phyloP scores from a whole-genome alignment of 2,113 vertebrate species.

The Cinclus cinclus region DNA sequence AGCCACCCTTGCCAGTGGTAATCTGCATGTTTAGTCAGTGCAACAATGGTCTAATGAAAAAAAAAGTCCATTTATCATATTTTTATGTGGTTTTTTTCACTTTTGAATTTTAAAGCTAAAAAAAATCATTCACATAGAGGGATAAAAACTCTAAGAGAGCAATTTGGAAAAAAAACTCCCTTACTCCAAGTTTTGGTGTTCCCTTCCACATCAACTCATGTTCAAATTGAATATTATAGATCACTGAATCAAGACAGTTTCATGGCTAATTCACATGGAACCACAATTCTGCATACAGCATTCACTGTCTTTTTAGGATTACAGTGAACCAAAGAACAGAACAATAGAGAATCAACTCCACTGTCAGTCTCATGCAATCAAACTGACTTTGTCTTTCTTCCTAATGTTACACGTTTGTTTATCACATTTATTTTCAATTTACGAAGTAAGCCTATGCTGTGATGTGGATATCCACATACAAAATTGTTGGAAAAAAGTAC shows the following conservation, averaged over 20 bases:
- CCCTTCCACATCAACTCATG: neutral
- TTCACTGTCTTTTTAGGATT: neutral
- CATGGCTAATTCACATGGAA: neutral
- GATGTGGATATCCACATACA: neutral
- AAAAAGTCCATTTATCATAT: neutral
- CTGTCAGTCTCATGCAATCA: neutral
- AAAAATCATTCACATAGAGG: neutral
- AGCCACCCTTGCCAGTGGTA: neutral
- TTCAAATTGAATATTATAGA: neutral
- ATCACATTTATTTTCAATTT: neutral
- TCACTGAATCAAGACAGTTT: neutral
- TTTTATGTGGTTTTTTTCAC: neutral
- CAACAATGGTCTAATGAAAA: neutral
- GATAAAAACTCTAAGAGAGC: neutral
- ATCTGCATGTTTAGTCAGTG: neutral
- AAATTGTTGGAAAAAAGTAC: neutral
- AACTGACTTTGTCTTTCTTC: neutral
- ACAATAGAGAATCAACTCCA: neutral
- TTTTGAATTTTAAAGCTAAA: neutral
- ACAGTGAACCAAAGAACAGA: neutral
- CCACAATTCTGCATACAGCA: neutral
- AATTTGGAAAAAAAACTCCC: neutral
- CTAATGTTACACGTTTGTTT: neutral
- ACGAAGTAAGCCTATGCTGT: neutral
- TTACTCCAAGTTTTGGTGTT: neutral